These are phyloP conservation scores for Parascotia fuliginaria DNA, from an alignment of 2,888 invertebrate genomes.

Conservation along the genomic window DNA sequence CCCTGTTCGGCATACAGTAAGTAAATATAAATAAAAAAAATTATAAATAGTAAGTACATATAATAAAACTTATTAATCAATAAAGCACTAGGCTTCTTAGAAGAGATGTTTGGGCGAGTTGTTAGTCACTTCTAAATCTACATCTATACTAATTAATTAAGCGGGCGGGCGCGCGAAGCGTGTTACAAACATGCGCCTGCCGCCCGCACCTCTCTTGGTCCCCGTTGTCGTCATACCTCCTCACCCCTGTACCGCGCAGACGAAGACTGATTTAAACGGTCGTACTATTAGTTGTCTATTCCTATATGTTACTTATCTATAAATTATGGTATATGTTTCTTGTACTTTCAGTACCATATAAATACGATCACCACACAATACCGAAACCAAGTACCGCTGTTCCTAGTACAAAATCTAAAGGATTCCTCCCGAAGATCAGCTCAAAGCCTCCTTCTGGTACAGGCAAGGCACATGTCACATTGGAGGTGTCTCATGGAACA, in stretches of 20 bases:
- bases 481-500: slow-evolving; percentile 94
- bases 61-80: too few relatives aligned
- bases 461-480: slow-evolving; percentile 86
- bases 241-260: too few relatives aligned
- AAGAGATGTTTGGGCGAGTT: too few relatives aligned
- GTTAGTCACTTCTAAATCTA: too few relatives aligned
- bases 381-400: slow-evolving; percentile 89
- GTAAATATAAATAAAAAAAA: slow-evolving; percentile 65
- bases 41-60: background rate
- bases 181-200: too few relatives aligned
- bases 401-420: slow-evolving; percentile 71
- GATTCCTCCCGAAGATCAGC: slow-evolving; percentile 90
- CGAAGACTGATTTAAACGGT: too few relatives aligned
- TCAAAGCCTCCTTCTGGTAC: slow-evolving; percentile 68
- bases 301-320: background rate
- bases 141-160: too few relatives aligned
- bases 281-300: too few relatives aligned
- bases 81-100: too few relatives aligned
- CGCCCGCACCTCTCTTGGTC: too few relatives aligned
- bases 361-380: slow-evolving; percentile 91
- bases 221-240: too few relatives aligned
- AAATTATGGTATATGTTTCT: background rate
- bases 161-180: too few relatives aligned
- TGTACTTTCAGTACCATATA: slow-evolving; percentile 88
- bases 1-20: slow-evolving; percentile 95